Base-by-base conservation (phyloP, 2,797 vertebrate species). In the Chaetodon trifasciatus region DNA sequence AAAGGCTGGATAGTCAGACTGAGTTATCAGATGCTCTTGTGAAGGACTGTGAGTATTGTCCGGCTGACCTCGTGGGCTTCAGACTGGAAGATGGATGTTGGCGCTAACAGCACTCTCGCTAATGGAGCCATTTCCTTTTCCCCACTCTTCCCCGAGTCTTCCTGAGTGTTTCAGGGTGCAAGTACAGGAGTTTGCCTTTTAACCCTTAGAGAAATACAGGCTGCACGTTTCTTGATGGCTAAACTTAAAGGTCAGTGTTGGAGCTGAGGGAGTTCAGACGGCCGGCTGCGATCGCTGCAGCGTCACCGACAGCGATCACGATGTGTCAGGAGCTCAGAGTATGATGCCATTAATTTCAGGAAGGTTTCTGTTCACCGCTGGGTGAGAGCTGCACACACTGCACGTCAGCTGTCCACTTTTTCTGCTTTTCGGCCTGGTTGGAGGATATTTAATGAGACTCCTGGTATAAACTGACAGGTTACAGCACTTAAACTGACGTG, bases 121-220 rank as follows among this genome's bases (percentile, higher is more conserved):
- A 93, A 93, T 92, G 89, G 86, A 88, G 81, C 75, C 79, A 85
- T 76, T 88, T 89, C 74, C 70, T 76, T 83, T 77, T 81, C 17
- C 52, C 60, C 28, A 52, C 63, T 79, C 74, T 82, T 66, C 35
- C 52, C 21, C 39, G 8, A 32, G 73, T 84, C 66, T 69, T 70
- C 67, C 75, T 65, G 35, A 65, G 39, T 64, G 68, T 74, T 75
- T 81, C 39, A 63, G 55, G 44, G 23, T 76, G 42, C 61, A 63
- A 71, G 40, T 74, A 67, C 66, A 61, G 58, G 47, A 73, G 71
- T 79, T 75, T 78, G 60, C 81, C 72, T 77, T 79, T 75, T 69
- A 79, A 79, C 72, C 68, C 11, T 55, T 39, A n/a, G 61, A 57
- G 37, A 77, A 84, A 37, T 56, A 9, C 49, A 67, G 72, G 76